Conservation (phyloP, 2,888 invertebrate genomes). For the Caradrina kadenii region DNA sequence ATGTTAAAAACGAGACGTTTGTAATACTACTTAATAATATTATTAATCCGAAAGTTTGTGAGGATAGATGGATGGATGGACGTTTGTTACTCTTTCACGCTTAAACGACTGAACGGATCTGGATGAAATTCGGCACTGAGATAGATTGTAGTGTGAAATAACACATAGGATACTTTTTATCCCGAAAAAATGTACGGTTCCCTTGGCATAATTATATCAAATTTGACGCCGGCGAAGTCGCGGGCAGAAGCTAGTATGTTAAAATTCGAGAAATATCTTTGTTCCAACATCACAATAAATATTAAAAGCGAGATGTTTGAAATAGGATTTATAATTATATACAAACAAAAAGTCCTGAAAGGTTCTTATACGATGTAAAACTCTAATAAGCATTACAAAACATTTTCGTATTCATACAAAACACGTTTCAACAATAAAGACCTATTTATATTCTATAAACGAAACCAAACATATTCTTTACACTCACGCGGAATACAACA, state of each 20-base stretch:
- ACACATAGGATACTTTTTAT: no score
- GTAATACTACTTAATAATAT: no score
- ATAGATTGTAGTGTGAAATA: no score
- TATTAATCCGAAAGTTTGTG: no score
- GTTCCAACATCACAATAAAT: not conserved
- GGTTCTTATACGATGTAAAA: slow-evolving; percentile 19
- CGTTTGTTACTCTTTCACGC: no score
- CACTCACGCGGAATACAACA: slow-evolving; percentile 36
- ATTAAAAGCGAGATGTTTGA: not conserved
- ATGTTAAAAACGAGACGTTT: no score
- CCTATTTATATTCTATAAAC: slow-evolving; percentile 56
- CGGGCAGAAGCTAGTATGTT: not conserved
- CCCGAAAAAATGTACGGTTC: no score
- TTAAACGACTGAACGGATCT: no score
- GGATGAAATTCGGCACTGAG: no score
- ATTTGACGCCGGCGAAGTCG: no score
- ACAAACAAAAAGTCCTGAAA: slow-evolving; percentile 25
- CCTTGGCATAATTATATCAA: no score
- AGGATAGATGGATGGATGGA: no score
- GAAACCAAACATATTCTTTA: slow-evolving; percentile 41
- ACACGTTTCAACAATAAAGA: slow-evolving; percentile 45
- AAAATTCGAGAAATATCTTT: not conserved
- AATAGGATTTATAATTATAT: slow-evolving; percentile 12
- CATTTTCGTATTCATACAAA: slow-evolving; percentile 44
- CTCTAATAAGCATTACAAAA: slow-evolving; percentile 22